phyloP scores from a whole-genome alignment of 1,140 invertebrate genomes.

The Leguminivora glycinivorella region DNA sequence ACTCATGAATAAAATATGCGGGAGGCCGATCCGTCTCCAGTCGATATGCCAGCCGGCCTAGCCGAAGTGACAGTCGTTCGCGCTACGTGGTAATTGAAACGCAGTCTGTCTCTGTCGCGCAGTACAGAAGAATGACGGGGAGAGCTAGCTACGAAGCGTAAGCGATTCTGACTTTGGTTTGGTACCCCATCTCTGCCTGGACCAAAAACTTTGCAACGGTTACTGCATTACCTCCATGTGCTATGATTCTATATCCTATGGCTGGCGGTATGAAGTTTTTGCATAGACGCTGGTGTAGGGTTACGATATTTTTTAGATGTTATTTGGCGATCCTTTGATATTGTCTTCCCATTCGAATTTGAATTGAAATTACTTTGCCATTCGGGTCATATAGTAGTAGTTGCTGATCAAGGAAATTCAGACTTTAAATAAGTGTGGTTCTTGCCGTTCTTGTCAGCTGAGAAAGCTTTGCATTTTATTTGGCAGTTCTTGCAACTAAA shows the following conservation, averaged over 20 bases:
- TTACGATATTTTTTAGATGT: slow-evolving; percentile 26
- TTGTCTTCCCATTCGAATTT: slow-evolving; percentile 26
- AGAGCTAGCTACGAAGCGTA: no score
- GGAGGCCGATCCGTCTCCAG: slow-evolving; percentile 10
- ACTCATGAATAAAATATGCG: slow-evolving; percentile 25
- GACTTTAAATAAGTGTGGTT: slow-evolving; percentile 7
- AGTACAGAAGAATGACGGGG: no score
- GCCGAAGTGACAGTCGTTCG: no score
- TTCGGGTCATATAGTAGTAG: not conserved
- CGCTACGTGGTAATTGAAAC: no score
- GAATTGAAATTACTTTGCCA: slow-evolving; percentile 27
- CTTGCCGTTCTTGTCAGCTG: not conserved
- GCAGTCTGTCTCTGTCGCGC: no score
- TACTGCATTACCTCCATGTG: not conserved
- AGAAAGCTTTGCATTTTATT: not conserved
- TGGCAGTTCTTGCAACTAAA: not conserved
- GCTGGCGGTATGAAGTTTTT: not conserved
- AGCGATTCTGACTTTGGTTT: no score
- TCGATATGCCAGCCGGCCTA: slow-evolving; percentile 1
- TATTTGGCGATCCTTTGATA: slow-evolving; percentile 27
- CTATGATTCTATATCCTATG: not conserved
- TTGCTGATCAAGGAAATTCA: not conserved
- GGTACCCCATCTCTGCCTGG: no score
- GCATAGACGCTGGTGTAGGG: slow-evolving; percentile 7
- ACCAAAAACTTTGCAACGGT: not conserved